Conservation (phyloP, 2,113 vertebrate species). For the Gasterosteus aculeatus region DNA sequence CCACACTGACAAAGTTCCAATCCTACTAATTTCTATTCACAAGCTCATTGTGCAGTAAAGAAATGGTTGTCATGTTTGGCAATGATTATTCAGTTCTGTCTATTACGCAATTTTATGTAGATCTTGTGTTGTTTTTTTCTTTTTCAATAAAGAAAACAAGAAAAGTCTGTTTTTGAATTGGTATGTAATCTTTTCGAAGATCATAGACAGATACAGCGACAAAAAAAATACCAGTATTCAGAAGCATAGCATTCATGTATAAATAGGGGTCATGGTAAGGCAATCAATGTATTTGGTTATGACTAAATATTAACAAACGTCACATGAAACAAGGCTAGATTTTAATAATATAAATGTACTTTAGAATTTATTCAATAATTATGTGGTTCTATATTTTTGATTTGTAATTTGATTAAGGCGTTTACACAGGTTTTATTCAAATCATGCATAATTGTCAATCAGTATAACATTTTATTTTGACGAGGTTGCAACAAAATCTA, state of each 20-base stretch:
- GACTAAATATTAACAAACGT: slow-evolving; percentile 34
- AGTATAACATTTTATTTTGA: slow-evolving; percentile 2
- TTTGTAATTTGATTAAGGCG: slow-evolving; percentile 49
- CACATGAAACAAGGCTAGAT: slow-evolving; percentile 2
- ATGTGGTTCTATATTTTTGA: slow-evolving; percentile 20
- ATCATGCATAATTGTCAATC: slow-evolving; percentile 52
- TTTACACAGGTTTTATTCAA: slow-evolving; percentile 19
- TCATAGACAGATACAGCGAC: background rate
- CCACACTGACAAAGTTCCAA: slow-evolving; percentile 39
- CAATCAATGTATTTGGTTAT: slow-evolving; percentile 44
- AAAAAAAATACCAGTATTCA: background rate
- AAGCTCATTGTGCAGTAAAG: slow-evolving; percentile 72
- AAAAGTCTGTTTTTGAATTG: slow-evolving; percentile 23
- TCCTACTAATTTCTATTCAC: slow-evolving; percentile 47
- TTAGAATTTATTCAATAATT: background rate
- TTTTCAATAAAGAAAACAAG: slow-evolving; percentile 93
- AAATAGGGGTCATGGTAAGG: slow-evolving; percentile 48
- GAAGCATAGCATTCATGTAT: slow-evolving; percentile 16
- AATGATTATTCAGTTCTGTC: slow-evolving; percentile 83
- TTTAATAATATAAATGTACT: slow-evolving; percentile 9
- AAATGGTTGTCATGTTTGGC: slow-evolving; percentile 84
- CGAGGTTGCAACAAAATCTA: background rate
- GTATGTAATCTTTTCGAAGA: slow-evolving; percentile 41
- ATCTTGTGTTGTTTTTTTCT: slow-evolving; percentile 93
- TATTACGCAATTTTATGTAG: slow-evolving; percentile 89